Conservation (phyloP, 2,113 vertebrate species). For the Lichenostomus cassidix region DNA sequence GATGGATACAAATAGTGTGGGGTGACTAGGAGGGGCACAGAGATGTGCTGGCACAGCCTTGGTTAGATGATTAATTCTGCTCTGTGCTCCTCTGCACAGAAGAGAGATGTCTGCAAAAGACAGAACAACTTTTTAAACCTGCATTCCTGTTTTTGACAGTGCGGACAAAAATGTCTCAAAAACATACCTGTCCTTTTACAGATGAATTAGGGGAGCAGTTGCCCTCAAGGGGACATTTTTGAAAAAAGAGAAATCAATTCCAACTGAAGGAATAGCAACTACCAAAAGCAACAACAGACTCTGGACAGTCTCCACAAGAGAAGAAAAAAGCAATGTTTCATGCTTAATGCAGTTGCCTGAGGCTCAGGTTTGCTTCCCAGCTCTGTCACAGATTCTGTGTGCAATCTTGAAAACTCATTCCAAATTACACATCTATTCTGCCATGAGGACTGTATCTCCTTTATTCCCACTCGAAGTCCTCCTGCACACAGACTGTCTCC, state of each 20-base stretch:
- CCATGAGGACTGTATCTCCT: not conserved
- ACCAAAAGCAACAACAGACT: not conserved
- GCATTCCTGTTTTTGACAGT: not conserved
- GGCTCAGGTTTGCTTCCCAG: not conserved
- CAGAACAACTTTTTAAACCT: not conserved
- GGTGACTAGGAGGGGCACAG: not conserved
- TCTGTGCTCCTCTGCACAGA: not conserved
- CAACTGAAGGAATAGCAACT: not conserved
- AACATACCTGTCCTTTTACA: not conserved
- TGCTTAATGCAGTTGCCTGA: not conserved
- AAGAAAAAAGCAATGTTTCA: not conserved
- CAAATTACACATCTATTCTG: not conserved
- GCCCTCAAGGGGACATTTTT: not conserved
- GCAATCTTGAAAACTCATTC: not conserved
- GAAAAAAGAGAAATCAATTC: not conserved
- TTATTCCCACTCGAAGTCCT: not conserved
- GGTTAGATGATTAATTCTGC: not conserved
- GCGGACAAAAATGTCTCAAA: not conserved
- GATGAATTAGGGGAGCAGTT: not conserved
- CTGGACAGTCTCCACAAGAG: not conserved
- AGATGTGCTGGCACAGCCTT: not conserved
- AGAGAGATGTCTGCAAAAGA: not conserved
- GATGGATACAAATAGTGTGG: fast-evolving
- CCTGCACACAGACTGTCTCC: not conserved
- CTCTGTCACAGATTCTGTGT: not conserved